Evolutionary conservation across 2,113 vertebrate genomes (phyloP).

Genomic region (Catharus fuscescens): DNA sequence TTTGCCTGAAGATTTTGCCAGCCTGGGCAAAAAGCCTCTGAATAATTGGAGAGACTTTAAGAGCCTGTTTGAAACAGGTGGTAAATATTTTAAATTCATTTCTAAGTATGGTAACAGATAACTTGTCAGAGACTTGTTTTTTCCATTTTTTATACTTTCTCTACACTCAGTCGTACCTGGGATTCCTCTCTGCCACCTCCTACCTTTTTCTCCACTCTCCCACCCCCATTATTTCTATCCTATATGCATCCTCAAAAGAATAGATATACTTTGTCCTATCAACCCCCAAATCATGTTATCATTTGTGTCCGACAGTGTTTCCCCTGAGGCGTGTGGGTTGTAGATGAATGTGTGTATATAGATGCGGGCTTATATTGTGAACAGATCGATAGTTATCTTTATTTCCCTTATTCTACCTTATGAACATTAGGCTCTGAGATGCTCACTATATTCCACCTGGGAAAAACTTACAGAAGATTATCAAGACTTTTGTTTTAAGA

Average conservation of each 20-base stretch:
- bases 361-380: neutral
- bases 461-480: neutral
- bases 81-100: neutral
- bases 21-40: neutral
- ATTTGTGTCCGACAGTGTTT: neutral
- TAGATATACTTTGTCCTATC: neutral
- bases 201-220: neutral
- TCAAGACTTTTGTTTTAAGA: neutral
- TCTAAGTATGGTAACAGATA: neutral
- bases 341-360: neutral
- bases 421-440: neutral
- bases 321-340: neutral
- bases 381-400: neutral
- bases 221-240: fast-evolving
- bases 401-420: neutral
- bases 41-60: neutral
- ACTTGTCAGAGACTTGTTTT: neutral
- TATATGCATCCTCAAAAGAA: neutral
- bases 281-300: neutral
- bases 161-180: neutral
- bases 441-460: neutral
- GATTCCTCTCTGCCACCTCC: neutral
- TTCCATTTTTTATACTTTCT: neutral
- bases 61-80: neutral
- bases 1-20: neutral